Evolutionary conservation across 1,140 invertebrate genomes (phyloP).

Genomic region (Drosophila yakuba): DNA sequence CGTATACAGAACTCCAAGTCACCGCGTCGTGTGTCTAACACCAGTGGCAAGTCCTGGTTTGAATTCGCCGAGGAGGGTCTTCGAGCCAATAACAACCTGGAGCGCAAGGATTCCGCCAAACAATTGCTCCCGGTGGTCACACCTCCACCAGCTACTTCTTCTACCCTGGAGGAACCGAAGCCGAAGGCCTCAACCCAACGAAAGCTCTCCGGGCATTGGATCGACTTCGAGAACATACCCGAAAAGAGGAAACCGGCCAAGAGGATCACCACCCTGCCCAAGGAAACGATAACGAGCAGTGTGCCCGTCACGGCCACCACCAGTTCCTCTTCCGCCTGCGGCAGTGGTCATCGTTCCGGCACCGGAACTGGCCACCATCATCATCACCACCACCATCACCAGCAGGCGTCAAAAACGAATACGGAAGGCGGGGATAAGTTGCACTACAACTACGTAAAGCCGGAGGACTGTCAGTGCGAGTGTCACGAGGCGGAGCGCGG

Average conservation of each 20-base stretch:
- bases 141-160: conserved; percentile 79
- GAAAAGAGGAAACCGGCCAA: conserved; percentile 91
- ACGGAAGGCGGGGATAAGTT: conserved; percentile 68
- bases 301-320: conserved; percentile 36
- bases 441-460: conserved; percentile 91
- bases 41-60: conserved; percentile 87
- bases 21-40: conserved; percentile 85
- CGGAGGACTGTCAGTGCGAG: conserved; percentile 93
- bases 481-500: conserved; percentile 88
- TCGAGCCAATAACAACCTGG: conserved; percentile 70
- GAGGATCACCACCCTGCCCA: conserved; percentile 91
- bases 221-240: conserved; percentile 94
- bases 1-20: conserved; percentile 83
- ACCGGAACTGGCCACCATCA: conserved; percentile 22
- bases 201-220: conserved; percentile 88
- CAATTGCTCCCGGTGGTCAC: conserved; percentile 56
- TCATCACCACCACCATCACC: conserved; percentile 59
- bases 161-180: conserved; percentile 70
- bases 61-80: conserved; percentile 88
- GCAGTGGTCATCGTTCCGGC: conserved; percentile 43
- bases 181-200: conserved; percentile 66
- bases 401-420: conserved; percentile 14
- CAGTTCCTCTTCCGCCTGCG: conserved; percentile 71
- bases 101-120: conserved; percentile 77
- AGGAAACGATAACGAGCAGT: conserved; percentile 63